Conservation (phyloP, 2,797 vertebrate species). For the Notolepis coatsorum region DNA sequence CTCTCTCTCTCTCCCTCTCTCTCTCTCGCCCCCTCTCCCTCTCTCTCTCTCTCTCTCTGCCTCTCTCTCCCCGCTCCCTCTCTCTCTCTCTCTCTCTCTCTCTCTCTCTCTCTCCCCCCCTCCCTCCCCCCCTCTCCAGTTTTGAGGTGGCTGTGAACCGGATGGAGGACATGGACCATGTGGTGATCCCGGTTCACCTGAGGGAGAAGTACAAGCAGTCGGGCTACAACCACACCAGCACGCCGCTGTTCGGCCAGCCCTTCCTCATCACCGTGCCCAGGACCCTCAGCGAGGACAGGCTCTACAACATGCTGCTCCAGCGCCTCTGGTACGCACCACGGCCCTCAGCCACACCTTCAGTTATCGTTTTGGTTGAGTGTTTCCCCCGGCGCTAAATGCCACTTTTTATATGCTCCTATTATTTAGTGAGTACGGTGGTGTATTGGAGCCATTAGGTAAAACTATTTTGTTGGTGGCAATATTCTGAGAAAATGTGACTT, state of each 20-base stretch:
- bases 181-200: slow-evolving; percentile 96
- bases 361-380: no score
- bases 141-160: slow-evolving; percentile 94
- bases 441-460: no score
- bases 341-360: no score
- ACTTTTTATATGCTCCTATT: no score
- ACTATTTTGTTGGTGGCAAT: no score
- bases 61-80: no score
- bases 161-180: slow-evolving; percentile 93
- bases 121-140: slow-evolving; percentile 63
- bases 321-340: slow-evolving; percentile 92
- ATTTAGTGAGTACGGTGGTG: no score
- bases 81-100: no score
- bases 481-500: no score
- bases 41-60: neutral
- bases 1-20: no score
- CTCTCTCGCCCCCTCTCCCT: neutral
- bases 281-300: slow-evolving; percentile 94
- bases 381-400: no score
- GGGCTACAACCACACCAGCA: slow-evolving; percentile 95
- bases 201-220: slow-evolving; percentile 96
- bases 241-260: slow-evolving; percentile 94
- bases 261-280: slow-evolving; percentile 96
- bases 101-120: neutral
- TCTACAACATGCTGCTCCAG: slow-evolving; percentile 95